phyloP scores from a whole-genome alignment of 2,888 invertebrate genomes.

The Toxonevra muliebris region DNA sequence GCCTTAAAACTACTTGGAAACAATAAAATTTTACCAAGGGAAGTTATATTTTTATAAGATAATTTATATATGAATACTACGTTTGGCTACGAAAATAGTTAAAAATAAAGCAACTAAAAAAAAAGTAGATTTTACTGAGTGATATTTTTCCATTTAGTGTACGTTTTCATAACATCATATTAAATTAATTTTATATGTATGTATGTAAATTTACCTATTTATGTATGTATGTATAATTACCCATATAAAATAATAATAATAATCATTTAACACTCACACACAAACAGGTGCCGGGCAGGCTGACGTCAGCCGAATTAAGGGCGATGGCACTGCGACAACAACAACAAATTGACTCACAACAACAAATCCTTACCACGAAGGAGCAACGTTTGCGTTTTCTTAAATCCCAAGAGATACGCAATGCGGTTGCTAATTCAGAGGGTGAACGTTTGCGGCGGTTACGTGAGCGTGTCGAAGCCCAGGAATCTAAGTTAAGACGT shows the following conservation, averaged over 20 bases:
- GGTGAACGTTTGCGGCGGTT: conserved; percentile 87
- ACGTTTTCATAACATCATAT: no score
- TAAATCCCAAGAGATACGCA: conserved; percentile 86
- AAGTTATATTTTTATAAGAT: no score
- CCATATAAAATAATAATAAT: neutral
- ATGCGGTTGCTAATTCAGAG: conserved; percentile 73
- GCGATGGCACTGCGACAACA: conserved; percentile 98
- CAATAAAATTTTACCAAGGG: no score
- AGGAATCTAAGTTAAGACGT: conserved; percentile 92
- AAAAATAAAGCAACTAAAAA: no score
- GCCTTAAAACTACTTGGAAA: no score
- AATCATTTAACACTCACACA: neutral
- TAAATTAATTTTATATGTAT: no score
- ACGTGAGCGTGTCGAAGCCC: conserved; percentile 91
- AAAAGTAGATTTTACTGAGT: no score
- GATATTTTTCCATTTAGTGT: no score
- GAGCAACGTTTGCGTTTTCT: conserved; percentile 93
- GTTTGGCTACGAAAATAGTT: no score
- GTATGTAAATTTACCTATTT: no score
- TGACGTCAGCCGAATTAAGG: conserved; percentile 94
- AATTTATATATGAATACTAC: no score
- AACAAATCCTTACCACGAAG: conserved; percentile 87
- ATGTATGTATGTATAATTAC: no score
- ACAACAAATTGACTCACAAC: conserved; percentile 96
- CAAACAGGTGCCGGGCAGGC: conserved; percentile 86